These are phyloP conservation scores for Sarcophaga subvicina DNA, from an alignment of 2,888 invertebrate genomes.

Conservation along the genomic window DNA sequence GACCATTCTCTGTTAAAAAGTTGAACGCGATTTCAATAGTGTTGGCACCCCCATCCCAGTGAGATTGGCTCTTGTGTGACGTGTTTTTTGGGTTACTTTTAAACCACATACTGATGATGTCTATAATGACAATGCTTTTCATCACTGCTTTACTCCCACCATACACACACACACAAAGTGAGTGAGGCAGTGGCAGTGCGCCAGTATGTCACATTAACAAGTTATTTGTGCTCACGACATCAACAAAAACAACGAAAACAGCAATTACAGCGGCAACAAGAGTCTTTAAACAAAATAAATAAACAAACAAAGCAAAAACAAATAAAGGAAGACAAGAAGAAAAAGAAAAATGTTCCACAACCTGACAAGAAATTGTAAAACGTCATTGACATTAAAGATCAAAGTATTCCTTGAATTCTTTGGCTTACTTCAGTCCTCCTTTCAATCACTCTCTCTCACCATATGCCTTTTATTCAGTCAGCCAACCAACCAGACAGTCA, in stretches of 20 bases:
- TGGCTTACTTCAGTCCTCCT: background rate
- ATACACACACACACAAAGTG: constrained; percentile 6
- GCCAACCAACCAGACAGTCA: background rate
- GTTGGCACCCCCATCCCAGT: background rate
- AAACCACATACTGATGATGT: constrained; percentile 41
- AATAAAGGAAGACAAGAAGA: background rate
- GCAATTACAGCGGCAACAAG: background rate
- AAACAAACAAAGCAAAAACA: background rate
- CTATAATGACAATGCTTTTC: constrained; percentile 57
- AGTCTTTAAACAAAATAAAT: background rate
- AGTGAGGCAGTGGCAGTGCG: background rate
- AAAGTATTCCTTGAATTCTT: constrained; percentile 45
- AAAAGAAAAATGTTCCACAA: constrained; percentile 41
- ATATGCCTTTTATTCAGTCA: background rate
- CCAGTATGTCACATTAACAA: constrained; percentile 10
- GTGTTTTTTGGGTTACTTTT: constrained; percentile 34
- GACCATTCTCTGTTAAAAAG: no score
- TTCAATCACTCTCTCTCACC: constrained; percentile 19
- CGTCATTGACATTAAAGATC: constrained; percentile 66
- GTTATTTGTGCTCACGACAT: constrained; percentile 4
- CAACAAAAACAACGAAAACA: constrained; percentile 20
- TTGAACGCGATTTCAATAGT: no score
- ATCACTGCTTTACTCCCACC: constrained; percentile 47
- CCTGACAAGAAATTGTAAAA: constrained; percentile 62
- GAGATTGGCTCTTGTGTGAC: background rate